These are phyloP conservation scores for Muntiacus reevesi DNA, from an alignment of 2,113 vertebrate genomes.

Conservation along the genomic window DNA sequence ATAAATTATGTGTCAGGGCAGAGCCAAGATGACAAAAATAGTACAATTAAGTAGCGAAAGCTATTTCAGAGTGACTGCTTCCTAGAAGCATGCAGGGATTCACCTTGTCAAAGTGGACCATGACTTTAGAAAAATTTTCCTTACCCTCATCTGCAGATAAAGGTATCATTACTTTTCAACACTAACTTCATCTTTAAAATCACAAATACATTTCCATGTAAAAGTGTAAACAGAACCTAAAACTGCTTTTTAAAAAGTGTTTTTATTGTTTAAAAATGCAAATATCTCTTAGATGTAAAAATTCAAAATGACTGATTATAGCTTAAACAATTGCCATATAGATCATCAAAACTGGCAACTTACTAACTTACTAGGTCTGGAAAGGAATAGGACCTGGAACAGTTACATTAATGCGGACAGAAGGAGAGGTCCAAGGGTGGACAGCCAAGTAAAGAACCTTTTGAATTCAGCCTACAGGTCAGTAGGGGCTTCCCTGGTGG, in stretches of 20 bases:
- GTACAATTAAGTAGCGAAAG: slow-evolving; percentile 30
- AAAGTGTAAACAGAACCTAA: background rate
- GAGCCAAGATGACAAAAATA: slow-evolving; percentile 37
- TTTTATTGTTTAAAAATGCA: background rate
- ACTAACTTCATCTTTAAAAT: background rate
- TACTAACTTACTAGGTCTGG: background rate
- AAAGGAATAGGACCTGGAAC: background rate
- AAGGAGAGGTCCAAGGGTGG: background rate
- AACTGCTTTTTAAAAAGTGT: background rate
- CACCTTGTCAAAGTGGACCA: background rate
- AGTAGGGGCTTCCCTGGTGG: background rate
- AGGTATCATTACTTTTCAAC: background rate
- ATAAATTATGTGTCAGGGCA: slow-evolving; percentile 53
- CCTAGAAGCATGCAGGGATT: background rate
- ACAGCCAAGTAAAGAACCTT: background rate
- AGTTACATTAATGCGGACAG: background rate
- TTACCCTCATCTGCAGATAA: background rate
- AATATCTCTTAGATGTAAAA: background rate
- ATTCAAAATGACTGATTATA: background rate
- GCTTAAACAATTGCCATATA: background rate
- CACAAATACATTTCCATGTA: background rate
- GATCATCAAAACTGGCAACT: background rate
- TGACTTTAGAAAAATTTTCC: background rate
- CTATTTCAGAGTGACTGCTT: background rate
- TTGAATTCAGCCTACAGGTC: background rate